Percentiles rank a stretch among this genome's conserved stretches.
phyloP scores from a whole-genome alignment of 2,797 vertebrate species.

The Phoebastria nigripes region DNA sequence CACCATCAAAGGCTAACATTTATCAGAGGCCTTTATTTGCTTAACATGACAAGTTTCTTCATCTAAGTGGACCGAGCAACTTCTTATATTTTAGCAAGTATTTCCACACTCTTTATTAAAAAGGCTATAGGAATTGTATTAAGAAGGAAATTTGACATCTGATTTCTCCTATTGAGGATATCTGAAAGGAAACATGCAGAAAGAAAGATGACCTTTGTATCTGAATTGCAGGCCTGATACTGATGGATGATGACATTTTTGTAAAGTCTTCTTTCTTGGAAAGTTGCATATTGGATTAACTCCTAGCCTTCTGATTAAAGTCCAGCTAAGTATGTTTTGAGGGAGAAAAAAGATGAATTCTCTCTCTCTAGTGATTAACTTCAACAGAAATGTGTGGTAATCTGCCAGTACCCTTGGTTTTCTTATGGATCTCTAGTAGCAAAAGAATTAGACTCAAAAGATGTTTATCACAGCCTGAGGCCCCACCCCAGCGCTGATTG shows the following conservation, averaged over 20 bases:
- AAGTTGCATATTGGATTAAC: background rate
- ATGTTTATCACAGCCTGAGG: background rate
- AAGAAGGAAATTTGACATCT: background rate
- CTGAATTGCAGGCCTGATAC: background rate
- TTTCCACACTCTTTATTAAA: background rate
- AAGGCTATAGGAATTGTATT: background rate
- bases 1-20: background rate
- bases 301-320: background rate
- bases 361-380: background rate
- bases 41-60: background rate
- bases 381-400: background rate
- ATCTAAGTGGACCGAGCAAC: background rate
- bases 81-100: background rate
- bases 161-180: background rate
- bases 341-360: background rate
- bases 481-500: background rate
- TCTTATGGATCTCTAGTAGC: background rate
- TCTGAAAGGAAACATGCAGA: background rate
- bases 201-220: background rate
- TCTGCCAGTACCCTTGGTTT: background rate
- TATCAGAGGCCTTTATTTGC: background rate
- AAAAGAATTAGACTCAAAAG: background rate
- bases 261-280: background rate
- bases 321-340: background rate
- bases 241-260: background rate